Percentiles rank a stretch among this genome's conserved stretches.
phyloP scores from a whole-genome alignment of 2,113 vertebrate genomes.

The Pelecanus crispus region DNA sequence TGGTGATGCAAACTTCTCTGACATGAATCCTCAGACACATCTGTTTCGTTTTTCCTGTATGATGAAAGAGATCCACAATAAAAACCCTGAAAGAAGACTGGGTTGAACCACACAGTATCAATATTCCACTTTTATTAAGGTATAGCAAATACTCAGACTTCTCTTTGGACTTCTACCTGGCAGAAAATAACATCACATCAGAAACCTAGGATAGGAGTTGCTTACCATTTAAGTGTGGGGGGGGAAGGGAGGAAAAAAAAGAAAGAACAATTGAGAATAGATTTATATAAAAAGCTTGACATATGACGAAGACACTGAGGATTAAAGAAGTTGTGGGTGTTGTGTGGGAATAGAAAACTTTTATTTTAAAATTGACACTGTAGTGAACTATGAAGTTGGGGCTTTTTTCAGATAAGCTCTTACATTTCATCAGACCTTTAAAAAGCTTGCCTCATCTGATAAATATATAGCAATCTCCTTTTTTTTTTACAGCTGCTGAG shows the following conservation, averaged over 20 bases:
- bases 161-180: neutral
- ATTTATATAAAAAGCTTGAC: neutral
- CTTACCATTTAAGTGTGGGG: neutral
- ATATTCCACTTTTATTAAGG: neutral
- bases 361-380: neutral
- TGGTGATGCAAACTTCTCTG: neutral
- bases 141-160: neutral
- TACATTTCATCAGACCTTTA: neutral
- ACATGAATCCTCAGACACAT: neutral
- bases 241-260: fast-evolving
- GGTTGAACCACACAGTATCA: neutral
- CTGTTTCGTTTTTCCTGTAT: neutral
- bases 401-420: neutral
- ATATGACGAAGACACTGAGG: neutral
- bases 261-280: neutral
- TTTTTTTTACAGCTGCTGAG: neutral
- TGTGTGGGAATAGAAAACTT: neutral
- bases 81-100: neutral
- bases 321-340: neutral
- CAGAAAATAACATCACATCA: neutral
- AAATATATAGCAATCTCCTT: neutral
- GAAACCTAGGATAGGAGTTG: neutral
- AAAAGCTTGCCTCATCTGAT: neutral
- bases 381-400: neutral
- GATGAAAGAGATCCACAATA: neutral